Conservation (phyloP, 2,888 invertebrate species). For the Papilio protenor region DNA sequence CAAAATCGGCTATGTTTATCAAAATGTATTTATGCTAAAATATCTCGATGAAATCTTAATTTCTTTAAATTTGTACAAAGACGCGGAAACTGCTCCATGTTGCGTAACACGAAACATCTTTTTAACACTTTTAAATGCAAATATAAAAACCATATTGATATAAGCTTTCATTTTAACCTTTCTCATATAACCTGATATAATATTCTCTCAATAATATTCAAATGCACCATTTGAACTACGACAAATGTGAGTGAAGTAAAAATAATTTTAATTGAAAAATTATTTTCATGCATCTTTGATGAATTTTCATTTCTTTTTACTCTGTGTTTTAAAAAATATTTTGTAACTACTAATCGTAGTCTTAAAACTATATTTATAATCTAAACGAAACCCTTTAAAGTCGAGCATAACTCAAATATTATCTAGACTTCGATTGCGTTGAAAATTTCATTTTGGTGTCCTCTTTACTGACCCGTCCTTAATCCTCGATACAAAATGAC, state of each 20-base stretch:
- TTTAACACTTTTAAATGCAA: not conserved
- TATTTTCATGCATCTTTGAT: too few relatives aligned
- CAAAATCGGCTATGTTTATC: constrained; percentile 19
- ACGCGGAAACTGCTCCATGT: constrained; percentile 1
- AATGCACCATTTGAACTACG: too few relatives aligned
- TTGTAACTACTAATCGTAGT: not conserved
- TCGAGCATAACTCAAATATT: not conserved
- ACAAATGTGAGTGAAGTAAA: too few relatives aligned
- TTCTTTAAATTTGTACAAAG: constrained; percentile 25
- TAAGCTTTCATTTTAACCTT: not conserved
- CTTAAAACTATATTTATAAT: not conserved
- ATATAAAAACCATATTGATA: not conserved
- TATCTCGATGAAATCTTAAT: constrained; percentile 23
- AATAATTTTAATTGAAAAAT: too few relatives aligned
- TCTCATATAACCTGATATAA: too few relatives aligned
- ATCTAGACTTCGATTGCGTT: not conserved
- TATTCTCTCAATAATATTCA: too few relatives aligned
- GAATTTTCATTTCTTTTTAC: too few relatives aligned
- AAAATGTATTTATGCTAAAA: not conserved
- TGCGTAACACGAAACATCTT: constrained; percentile 3
- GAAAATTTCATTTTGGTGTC: constrained; percentile 8
- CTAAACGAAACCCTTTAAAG: not conserved
- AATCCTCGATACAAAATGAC: constrained; percentile 28
- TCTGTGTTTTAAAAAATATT: too few relatives aligned
- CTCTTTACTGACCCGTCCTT: constrained; percentile 11